Conservation (phyloP, 2,797 vertebrate species). For the Carcharodon carcharias region DNA sequence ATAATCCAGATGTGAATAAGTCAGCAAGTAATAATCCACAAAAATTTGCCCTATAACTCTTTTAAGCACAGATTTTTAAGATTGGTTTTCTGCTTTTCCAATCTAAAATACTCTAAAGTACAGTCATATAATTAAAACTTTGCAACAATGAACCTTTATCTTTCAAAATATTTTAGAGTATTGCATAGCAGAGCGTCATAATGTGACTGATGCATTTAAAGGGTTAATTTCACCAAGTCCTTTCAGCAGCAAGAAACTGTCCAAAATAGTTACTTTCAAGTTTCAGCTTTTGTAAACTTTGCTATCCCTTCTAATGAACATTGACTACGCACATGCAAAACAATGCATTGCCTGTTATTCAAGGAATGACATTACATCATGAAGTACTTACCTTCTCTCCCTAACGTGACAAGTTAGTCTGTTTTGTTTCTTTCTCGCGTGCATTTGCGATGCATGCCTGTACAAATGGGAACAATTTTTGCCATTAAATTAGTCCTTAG, state of each 20-base stretch:
- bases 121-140: not conserved
- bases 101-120: not conserved
- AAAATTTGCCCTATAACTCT: not conserved
- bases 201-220: not conserved
- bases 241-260: not conserved
- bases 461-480: constrained; percentile 7
- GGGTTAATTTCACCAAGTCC: not conserved
- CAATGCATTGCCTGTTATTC: constrained; percentile 31
- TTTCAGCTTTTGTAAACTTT: not conserved
- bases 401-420: constrained; percentile 40
- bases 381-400: not conserved
- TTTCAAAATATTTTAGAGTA: not conserved
- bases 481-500: not conserved
- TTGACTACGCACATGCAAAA: not conserved
- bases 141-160: not conserved
- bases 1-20: not conserved
- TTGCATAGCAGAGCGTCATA: not conserved
- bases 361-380: not conserved
- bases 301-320: not conserved
- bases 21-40: not conserved
- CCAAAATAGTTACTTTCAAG: not conserved
- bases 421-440: constrained; percentile 40
- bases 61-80: not conserved
- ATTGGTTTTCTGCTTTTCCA: not conserved
- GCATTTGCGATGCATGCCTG: not conserved